Evolutionary conservation across 2,113 vertebrate species (phyloP), one percentile per base, ranked within the genome.

Genomic region (Athene noctua): DNA sequence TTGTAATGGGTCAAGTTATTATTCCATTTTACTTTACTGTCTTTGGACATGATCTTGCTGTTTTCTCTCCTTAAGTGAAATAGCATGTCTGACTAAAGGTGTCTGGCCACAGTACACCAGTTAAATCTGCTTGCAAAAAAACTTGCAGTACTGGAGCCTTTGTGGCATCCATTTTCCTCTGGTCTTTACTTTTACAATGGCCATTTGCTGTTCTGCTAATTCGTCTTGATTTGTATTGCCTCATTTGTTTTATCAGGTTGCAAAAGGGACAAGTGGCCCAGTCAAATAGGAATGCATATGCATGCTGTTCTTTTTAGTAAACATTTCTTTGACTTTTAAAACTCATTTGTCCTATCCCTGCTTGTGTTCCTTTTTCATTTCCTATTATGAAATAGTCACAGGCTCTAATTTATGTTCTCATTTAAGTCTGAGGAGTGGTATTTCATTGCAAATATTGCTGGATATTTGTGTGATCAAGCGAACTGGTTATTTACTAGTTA

Each of bases 121-220:
- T 93, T 90, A 91, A 96, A 94, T 29, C 58, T 85, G 13, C 78
- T 57, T 51, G 49, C 34, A 90, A 52, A 84, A 80, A 72, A 92
- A 55, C 44, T 49, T 52, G 18, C 0, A 0, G 55, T 46, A 36
- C 52, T 75, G 65, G 34, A 52, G 86, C 47, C 81, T 96, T 80
- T 94, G 81, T 72, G 73, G 78, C 6, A 0, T 91, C 73, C 46
- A n/a, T 94, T 91, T 82, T 96, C 79, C 84, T 93, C 71, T 73
- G 71, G 81, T 55, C 38, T 95, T 94, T 80, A 25, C 87, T 96
- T 96, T 95, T 96, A 93, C 87, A 95, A 83, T 92, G 88, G 51
- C 93, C 93, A 95, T 96, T 95, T 96, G 93, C 90, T 93, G 73
- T 90, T 94, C 74, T 86, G 40, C 70, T 79, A 82, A 80, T 58